Base-by-base conservation (phyloP, 2,797 vertebrate genomes). In the Darevskia mixta region DNA sequence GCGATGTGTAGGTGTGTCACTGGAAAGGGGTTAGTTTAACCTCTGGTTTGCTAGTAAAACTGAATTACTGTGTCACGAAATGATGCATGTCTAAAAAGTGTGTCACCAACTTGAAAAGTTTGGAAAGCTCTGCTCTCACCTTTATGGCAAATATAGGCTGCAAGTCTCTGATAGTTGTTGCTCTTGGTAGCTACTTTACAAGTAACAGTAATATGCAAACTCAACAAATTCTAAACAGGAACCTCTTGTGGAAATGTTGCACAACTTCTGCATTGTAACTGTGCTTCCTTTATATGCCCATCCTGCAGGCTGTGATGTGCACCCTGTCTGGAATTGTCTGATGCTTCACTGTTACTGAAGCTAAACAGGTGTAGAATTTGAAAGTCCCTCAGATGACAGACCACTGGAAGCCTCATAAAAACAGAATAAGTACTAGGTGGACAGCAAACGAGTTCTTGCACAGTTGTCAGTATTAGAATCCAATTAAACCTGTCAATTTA, bases 401-500 rank as follows among this genome's bases (percentile, higher is more conserved):
- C 15, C 8, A 69, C 13, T 45, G 64, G 64, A 67, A 43, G 38
- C 58, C 38, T 41, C 23, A 18, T 45, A 82, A 45, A 9, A 69
- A 17, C 66, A 32, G 13, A 18, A 41, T 18, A 66, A 38, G 41
- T 66, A 41, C 17, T 41, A 55, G 29, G 67, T 69, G 11, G 67
- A n/a, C 8, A 69, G 67, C 11, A 29, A 32, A 35, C 58, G 76
- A 35, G 80, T 88, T 86, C 79, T 32, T 83, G 11, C 61, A 85
- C 2, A 1, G 29, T 35, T 89, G 32, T 73, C 80, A 90, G 91
- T 85, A 49, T 38, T 86, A 82, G 82, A 67, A 67, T 66, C 79
- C 61, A 66, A 29, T 17, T 66, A 35, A 80, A 38, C 90, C 13
- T 55, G 49, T 15, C 13, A 90, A 86, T 32, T 29, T 84, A 82